Conservation (phyloP, 2,113 vertebrate genomes). For the Megaceryle torquata region DNA sequence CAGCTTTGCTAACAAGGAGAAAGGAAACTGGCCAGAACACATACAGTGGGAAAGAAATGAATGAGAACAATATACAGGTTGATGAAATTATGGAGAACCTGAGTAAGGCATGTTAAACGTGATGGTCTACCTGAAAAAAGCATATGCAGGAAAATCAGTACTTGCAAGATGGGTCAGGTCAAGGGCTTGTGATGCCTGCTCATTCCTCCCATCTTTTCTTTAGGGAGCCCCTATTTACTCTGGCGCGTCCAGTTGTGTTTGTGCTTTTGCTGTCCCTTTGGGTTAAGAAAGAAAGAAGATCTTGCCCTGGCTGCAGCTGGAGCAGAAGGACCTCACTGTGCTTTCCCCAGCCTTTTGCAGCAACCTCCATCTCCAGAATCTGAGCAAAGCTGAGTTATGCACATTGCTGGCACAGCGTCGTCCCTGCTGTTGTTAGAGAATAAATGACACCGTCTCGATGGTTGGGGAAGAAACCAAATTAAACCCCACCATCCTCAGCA, state of each 20-base stretch:
- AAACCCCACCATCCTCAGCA: neutral
- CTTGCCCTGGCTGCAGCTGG: neutral
- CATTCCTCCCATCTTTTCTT: neutral
- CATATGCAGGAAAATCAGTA: neutral
- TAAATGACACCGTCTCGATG: neutral
- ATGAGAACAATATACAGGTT: neutral
- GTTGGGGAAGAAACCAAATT: constrained; percentile 21
- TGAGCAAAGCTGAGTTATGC: neutral
- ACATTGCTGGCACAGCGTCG: rapidly evolving
- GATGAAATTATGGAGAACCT: neutral
- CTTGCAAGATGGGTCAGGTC: neutral
- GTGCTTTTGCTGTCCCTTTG: neutral
- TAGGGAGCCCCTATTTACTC: neutral
- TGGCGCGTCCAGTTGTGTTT: neutral
- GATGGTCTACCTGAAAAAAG: neutral
- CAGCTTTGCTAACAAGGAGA: neutral
- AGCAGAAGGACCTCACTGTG: rapidly evolving
- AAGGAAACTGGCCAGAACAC: neutral
- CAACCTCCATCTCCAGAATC: neutral
- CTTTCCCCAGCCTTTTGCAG: neutral
- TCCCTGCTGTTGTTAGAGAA: neutral
- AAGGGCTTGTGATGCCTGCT: neutral
- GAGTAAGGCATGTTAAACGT: neutral
- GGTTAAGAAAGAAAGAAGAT: neutral
- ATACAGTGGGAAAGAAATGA: neutral